Evolutionary conservation across 2,113 vertebrate genomes (phyloP).

Genomic region (Chlorocebus sabaeus): DNA sequence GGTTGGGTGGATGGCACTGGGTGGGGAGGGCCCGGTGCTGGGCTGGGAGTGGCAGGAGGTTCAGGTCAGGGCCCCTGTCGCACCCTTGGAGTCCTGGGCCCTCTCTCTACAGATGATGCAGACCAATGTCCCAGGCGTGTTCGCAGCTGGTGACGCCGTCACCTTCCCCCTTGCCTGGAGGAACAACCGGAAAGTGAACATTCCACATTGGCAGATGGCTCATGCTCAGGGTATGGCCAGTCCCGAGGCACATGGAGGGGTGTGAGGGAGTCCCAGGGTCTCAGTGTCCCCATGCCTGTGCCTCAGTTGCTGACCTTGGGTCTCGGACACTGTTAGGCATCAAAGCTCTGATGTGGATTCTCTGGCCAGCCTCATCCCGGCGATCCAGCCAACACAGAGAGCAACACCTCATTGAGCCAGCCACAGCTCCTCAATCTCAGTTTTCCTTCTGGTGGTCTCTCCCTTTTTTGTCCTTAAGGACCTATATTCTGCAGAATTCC

Average conservation of each 20-base stretch:
- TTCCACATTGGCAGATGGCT: slow-evolving; percentile 99
- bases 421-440: background rate
- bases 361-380: background rate
- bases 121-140: slow-evolving; percentile 92
- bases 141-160: slow-evolving; percentile 94
- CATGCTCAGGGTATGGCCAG: slow-evolving; percentile 91
- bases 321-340: background rate
- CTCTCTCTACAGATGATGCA: slow-evolving; percentile 91
- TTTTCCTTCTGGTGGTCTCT: background rate
- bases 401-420: background rate
- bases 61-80: background rate
- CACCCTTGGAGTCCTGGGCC: background rate
- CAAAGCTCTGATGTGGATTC: background rate
- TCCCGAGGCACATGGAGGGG: background rate
- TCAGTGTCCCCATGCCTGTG: background rate
- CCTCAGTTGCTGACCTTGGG: background rate
- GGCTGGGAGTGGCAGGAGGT: background rate
- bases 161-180: slow-evolving; percentile 91
- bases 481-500: background rate
- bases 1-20: slow-evolving; percentile 76
- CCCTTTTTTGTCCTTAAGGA: background rate
- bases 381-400: background rate
- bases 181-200: slow-evolving; percentile 96
- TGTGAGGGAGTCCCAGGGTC: background rate
- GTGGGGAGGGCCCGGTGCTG: background rate